phyloP scores from a whole-genome alignment of 2,797 vertebrate species.

The Dendrocincla fuliginosa region DNA sequence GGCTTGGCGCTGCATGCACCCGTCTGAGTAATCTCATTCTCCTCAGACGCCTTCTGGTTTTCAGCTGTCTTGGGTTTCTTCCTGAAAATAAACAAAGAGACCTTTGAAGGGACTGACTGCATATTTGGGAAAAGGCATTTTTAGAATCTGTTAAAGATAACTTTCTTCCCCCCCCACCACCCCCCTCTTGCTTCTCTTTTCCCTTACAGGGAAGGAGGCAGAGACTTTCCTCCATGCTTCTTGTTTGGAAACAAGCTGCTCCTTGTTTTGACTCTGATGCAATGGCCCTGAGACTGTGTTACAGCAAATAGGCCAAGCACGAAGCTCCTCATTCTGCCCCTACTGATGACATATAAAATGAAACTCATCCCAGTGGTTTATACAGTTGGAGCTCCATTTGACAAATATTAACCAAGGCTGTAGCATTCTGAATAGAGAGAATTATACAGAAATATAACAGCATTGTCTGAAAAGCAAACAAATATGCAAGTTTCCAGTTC shows the following conservation, averaged over 20 bases:
- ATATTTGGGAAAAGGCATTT: conserved; percentile 84
- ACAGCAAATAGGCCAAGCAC: conserved; percentile 74
- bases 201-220: conserved; percentile 64
- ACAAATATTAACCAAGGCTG: conserved; percentile 75
- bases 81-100: conserved; percentile 86
- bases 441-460: neutral
- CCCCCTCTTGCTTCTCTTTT: neutral
- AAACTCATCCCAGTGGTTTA: conserved; percentile 73
- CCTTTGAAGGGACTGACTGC: conserved; percentile 81
- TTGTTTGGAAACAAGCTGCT: conserved; percentile 79
- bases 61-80: conserved; percentile 87
- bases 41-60: conserved; percentile 86
- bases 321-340: conserved; percentile 74
- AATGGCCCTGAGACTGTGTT: conserved; percentile 73
- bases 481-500: conserved; percentile 14
- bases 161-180: conserved; percentile 62
- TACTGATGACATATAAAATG: conserved; percentile 75
- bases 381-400: conserved; percentile 67
- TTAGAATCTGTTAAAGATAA: conserved; percentile 86
- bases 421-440: neutral
- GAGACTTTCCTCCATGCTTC: conserved; percentile 73
- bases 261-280: conserved; percentile 78
- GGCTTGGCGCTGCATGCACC: conserved; percentile 81
- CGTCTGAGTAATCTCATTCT: conserved; percentile 88
- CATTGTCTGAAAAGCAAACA: conserved; percentile 30